Base-by-base conservation (phyloP, 2,888 invertebrate genomes). In the Sphaerophoria taeniata region DNA sequence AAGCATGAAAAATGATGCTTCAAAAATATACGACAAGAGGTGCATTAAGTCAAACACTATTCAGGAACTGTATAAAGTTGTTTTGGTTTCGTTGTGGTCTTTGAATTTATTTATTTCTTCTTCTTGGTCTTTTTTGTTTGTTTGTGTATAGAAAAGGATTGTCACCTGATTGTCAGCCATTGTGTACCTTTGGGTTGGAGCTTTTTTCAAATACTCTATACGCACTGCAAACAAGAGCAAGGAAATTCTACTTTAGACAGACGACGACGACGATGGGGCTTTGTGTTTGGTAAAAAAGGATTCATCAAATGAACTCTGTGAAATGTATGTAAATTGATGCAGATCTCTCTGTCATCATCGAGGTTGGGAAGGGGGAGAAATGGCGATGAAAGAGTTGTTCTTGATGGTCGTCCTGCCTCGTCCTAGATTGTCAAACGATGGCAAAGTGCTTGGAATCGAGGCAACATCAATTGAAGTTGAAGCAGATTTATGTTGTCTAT, bases 251-350 rank as follows among this genome's bases (percentile, higher is more conserved):
- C 81, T 85, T 81, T 81, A 81, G 76, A 81, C 85, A 85, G 85
- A 77, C 85, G 24, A 24, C 24, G 24, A 24, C 24, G 24, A 24
- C 24, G 24, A 24, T 24, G 73, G 70, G 81, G 76, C 77, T 81
- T 85, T 81, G 85, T 85, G 4, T 43, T 69, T 65, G 39, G 60
- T 43, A 24, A 85, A 81, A 24, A 85, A 81, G 85, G 85, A 85
- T 85, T 85, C 81, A 81, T 85, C 85, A 85, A 85, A 85, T 85
- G 81, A 85, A 85, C 81, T 70, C 69, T 81, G 16, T 81, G 31
- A 85, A 85, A 85, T 85, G 49, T 77, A 85, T 85, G 85, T 85
- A 85, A 85, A 85, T 85, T 85, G 85, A 85, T 85, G 85, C 85
- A 85, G 85, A 85, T 85, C 85, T 60, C 43, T 53, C 73, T 53